Conservation (phyloP, 2,113 vertebrate genomes). For the Forbesichthys papilliferus region DNA sequence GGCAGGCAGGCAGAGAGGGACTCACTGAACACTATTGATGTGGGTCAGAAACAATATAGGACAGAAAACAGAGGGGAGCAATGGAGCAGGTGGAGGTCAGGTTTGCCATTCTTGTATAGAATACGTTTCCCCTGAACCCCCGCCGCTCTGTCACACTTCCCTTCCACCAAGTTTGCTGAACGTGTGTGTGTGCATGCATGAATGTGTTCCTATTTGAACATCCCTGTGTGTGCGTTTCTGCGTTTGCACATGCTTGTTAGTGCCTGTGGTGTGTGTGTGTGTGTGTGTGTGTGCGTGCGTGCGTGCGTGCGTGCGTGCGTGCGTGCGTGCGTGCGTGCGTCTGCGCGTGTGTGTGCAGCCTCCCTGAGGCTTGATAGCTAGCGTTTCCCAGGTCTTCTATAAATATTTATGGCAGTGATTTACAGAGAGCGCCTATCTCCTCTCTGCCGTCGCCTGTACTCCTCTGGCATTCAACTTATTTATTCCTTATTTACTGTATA, state of each 20-base stretch:
- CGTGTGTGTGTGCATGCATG: not conserved
- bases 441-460: not conserved
- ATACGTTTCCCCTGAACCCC: not conserved
- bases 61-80: constrained; percentile 17
- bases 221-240: not conserved
- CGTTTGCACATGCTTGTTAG: not conserved
- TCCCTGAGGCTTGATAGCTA: too few species aligned
- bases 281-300: not conserved
- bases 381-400: constrained; percentile 17
- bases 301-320: too few species aligned
- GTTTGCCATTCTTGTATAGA: constrained; percentile 4
- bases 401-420: constrained; percentile 43
- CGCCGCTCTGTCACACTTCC: constrained; percentile 21
- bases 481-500: too few species aligned
- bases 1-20: too few species aligned
- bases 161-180: not conserved
- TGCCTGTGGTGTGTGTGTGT: not conserved
- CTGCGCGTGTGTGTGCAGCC: too few species aligned
- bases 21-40: too few species aligned
- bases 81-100: not conserved
- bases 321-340: too few species aligned
- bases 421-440: constrained; percentile 18
- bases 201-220: constrained; percentile 4
- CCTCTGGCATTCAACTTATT: too few species aligned
- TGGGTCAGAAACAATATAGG: constrained; percentile 30